Base-by-base conservation (phyloP, 2,113 vertebrate species). In the Leptobrachium leishanense region DNA sequence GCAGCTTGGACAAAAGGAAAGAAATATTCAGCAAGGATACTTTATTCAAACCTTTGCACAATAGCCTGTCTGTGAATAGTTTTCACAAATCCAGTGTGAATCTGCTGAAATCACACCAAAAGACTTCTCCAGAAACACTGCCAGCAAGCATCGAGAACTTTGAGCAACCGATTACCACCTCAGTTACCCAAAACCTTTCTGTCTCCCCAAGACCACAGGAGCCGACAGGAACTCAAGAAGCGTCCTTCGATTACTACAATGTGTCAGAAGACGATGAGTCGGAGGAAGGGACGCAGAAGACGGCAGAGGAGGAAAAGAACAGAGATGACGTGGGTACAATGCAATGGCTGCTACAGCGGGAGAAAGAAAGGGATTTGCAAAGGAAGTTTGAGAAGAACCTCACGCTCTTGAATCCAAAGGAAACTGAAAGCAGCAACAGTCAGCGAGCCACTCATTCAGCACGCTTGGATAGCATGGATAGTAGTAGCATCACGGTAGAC, bases 401-500 rank as follows among this genome's bases (percentile, higher is more conserved):
- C 67, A 96, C 95, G 39, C 97, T 99, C 84, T 95, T 96, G 2
- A 86, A 95, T 86, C 94, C 97, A 0, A 92, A 94, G 87, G 95
- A 98, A 85, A 95, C 91, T 0, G 97, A 98, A 79, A 96, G 95
- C 83, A 93, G 92, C 91, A 95, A 90, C 94, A 95, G 88, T 88
- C 97, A 98, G 92, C 94, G 96, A 87, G 93, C 96, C n/a, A 95
- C 94, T 6, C 98, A 98, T 78, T 98, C 98, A 0, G 96, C 96
- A 12, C 92, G 98, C 43, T 92, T 99, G 31, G 98, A 99, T 92
- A 99, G 97, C 87, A 99, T 99, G 95, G 98, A 99, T 90, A 98
- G 96, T 89, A 99, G 97, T 93, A 99, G 97, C 44, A 96, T 99
- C 84, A 99, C 97, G 8, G 97, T 99, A 83, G 97, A 99, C 91